phyloP scores from a whole-genome alignment of 1,140 invertebrate species.

The Helicoverpa zea region DNA sequence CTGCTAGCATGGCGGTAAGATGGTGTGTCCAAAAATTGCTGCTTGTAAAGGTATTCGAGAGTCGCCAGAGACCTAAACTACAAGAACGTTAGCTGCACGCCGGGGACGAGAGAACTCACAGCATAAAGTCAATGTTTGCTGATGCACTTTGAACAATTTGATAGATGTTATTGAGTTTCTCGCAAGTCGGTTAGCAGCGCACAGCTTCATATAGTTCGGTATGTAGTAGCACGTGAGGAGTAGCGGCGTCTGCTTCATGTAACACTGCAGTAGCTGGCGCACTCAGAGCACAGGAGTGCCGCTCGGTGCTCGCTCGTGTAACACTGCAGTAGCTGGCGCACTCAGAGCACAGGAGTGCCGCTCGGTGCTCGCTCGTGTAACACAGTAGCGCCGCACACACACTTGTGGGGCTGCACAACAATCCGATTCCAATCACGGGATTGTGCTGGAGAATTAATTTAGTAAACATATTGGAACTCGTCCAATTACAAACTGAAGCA shows the following conservation, averaged over 20 bases:
- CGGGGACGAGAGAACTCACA: too few species aligned
- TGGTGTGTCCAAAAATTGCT: too few species aligned
- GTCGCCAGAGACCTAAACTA: too few species aligned
- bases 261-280: neutral
- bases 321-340: neutral
- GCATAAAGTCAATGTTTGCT: too few species aligned
- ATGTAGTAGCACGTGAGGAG: too few species aligned
- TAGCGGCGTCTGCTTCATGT: neutral
- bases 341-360: neutral
- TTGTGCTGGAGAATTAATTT: constrained; percentile 37
- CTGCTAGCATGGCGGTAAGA: too few species aligned
- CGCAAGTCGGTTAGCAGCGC: too few species aligned
- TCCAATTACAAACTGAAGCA: constrained; percentile 36
- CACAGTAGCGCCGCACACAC: neutral
- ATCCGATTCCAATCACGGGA: constrained; percentile 18
- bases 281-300: neutral
- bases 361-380: neutral
- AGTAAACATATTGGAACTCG: constrained; percentile 37
- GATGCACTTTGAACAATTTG: too few species aligned
- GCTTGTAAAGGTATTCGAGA: too few species aligned
- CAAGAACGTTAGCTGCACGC: too few species aligned
- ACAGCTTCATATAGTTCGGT: too few species aligned
- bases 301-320: neutral
- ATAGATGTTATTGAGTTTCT: too few species aligned
- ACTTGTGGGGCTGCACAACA: neutral